Conservation (phyloP, 2,888 invertebrate species). For the Ectobius pallidus region DNA sequence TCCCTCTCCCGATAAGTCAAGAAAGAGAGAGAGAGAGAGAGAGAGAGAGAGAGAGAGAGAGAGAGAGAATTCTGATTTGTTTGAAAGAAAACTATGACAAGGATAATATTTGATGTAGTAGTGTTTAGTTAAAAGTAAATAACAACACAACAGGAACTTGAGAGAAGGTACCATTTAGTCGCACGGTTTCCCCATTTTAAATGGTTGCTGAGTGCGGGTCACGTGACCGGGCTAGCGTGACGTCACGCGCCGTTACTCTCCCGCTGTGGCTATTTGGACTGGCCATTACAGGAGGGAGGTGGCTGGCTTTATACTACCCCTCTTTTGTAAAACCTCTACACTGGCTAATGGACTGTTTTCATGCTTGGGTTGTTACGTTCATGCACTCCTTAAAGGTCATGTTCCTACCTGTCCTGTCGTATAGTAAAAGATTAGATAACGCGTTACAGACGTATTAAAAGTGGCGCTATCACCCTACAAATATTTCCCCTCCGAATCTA, state of each 20-base stretch:
- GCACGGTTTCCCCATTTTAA: slow-evolving; percentile 13
- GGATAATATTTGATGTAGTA: too few relatives aligned
- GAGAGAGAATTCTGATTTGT: too few relatives aligned
- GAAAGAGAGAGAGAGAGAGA: too few relatives aligned
- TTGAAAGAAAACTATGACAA: too few relatives aligned
- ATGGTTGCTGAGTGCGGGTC: slow-evolving; percentile 30
- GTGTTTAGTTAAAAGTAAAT: too few relatives aligned
- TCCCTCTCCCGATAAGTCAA: too few relatives aligned
- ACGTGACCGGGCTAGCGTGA: slow-evolving; percentile 37
- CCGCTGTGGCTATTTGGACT: slow-evolving; percentile 36
- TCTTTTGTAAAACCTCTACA: slow-evolving; percentile 24
- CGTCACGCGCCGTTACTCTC: slow-evolving; percentile 35
- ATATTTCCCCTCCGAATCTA: neutral
- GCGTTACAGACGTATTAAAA: neutral
- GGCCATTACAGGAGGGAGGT: slow-evolving; percentile 9
- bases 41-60: too few relatives aligned
- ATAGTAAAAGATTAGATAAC: slow-evolving; percentile 17
- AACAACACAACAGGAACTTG: neutral
- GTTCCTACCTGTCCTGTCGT: slow-evolving; percentile 4
- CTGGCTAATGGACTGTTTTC: slow-evolving; percentile 37
- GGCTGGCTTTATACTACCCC: neutral
- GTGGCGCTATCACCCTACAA: neutral
- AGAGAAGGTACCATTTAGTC: neutral
- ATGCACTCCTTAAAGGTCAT: slow-evolving; percentile 30
- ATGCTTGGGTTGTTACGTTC: slow-evolving; percentile 28